Evolutionary conservation across 2,797 vertebrate genomes (phyloP).

Genomic region (Apodemus agrarius): DNA sequence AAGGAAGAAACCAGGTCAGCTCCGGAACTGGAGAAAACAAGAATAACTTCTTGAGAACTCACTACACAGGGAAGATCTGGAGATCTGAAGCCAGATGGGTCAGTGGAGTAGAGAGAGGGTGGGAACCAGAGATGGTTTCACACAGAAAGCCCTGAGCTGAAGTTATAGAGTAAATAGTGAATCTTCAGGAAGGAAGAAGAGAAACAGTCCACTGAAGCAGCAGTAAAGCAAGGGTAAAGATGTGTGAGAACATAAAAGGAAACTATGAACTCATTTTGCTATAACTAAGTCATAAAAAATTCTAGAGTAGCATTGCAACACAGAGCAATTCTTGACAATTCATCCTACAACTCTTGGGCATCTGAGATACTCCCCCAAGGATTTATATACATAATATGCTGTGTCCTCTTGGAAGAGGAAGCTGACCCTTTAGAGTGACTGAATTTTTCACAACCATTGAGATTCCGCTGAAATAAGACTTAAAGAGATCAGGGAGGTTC

Average conservation of each 20-base stretch:
- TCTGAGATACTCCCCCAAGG: not conserved
- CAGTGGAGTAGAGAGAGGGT: not conserved
- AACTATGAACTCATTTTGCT: not conserved
- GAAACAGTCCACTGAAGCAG: not conserved
- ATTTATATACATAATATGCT: not conserved
- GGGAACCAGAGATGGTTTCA: not conserved
- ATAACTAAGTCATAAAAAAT: not conserved
- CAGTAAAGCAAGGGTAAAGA: not conserved
- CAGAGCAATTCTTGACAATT: not conserved
- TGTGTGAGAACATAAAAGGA: not conserved
- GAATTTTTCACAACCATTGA: not conserved
- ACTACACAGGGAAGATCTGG: not conserved
- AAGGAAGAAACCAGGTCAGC: constrained; percentile 77
- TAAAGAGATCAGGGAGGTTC: not conserved
- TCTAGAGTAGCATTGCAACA: not conserved
- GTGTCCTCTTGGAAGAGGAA: not conserved
- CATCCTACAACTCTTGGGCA: not conserved
- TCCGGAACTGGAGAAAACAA: constrained; percentile 55
- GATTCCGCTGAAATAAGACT: not conserved
- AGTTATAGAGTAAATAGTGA: not conserved
- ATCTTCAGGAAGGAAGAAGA: not conserved
- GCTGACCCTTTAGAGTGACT: not conserved
- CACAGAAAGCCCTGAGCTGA: not conserved
- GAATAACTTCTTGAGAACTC: constrained; percentile 56
- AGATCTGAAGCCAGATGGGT: not conserved